Evolutionary conservation across 30 jellyfish, hydroid and myxozoan genomes (phyloP).

Genomic region (Catostylus mosaicus): DNA sequence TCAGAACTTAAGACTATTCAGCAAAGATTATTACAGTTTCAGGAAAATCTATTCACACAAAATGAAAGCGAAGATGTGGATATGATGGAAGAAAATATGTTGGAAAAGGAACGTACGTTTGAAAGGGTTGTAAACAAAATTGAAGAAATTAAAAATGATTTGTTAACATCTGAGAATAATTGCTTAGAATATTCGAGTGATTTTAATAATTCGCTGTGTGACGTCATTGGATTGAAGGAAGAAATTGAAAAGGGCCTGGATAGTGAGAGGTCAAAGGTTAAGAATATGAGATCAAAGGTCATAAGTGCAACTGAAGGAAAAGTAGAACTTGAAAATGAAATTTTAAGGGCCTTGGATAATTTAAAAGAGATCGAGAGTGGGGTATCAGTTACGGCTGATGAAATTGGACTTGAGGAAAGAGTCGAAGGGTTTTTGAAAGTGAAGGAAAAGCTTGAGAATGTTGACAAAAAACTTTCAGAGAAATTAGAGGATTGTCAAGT

Average conservation of each 20-base stretch:
- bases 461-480: conserved; percentile 13
- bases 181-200: conserved; percentile 11
- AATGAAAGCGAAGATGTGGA: neutral
- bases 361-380: conserved; percentile 2
- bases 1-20: neutral
- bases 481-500: conserved; percentile 5
- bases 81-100: neutral
- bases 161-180: neutral
- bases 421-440: neutral
- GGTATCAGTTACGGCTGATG: neutral
- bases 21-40: neutral
- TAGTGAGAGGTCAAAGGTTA: neutral
- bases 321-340: conserved; percentile 12
- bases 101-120: conserved; percentile 1
- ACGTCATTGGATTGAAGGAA: neutral
- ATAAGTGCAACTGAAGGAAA: neutral
- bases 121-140: neutral
- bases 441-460: neutral
- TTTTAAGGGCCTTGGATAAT: neutral
- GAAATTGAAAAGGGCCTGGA: neutral
- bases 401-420: neutral
- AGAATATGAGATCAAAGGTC: neutral
- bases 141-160: neutral
- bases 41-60: neutral
- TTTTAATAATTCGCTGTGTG: neutral